Evolutionary conservation across 2,797 vertebrate species (phyloP).

Genomic region (Chloroceryle inda): DNA sequence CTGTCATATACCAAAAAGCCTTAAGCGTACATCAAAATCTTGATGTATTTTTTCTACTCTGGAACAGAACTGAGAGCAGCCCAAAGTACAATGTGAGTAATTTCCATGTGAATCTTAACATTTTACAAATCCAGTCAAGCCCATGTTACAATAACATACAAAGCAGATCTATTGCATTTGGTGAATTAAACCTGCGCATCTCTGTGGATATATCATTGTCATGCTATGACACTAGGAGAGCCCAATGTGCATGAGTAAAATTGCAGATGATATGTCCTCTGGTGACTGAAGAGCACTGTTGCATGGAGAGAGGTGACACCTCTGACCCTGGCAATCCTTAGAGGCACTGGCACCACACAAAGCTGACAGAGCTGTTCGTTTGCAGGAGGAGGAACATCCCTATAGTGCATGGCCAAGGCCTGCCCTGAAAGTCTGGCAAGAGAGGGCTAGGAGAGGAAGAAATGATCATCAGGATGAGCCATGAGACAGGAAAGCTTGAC

Average conservation of each 20-base stretch:
- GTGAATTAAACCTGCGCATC: neutral
- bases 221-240: neutral
- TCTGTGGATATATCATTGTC: neutral
- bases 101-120: neutral
- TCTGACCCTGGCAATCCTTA: neutral
- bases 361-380: rapidly evolving
- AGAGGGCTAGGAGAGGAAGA: neutral
- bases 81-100: neutral
- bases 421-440: neutral
- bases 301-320: neutral
- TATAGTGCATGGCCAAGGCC: neutral
- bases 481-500: neutral
- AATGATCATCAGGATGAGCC: neutral
- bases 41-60: neutral
- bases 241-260: rapidly evolving
- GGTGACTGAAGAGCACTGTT: neutral
- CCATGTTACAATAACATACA: neutral
- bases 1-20: neutral
- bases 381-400: neutral
- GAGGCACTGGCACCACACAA: rapidly evolving
- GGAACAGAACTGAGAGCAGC: neutral
- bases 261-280: neutral
- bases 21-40: neutral
- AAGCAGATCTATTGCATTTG: neutral
- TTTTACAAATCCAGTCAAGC: neutral